Percentiles rank a stretch among this genome's conserved stretches.
These are phyloP conservation scores for Ceramica pisi DNA, from an alignment of 2,888 invertebrate species.

Conservation along the genomic window DNA sequence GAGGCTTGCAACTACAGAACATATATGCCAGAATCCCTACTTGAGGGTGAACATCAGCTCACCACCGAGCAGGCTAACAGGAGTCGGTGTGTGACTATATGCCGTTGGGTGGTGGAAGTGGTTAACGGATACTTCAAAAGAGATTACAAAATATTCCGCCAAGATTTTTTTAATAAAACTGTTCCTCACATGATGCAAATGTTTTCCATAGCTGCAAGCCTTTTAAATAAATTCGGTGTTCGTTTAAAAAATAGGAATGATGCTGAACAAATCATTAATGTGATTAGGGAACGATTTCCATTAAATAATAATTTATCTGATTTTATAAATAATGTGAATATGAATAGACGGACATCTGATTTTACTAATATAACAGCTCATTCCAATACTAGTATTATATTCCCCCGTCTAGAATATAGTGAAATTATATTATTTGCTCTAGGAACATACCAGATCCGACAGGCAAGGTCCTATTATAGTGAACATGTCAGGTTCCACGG, in stretches of 20 bases:
- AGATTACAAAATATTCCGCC: no score
- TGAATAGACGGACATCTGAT: not conserved
- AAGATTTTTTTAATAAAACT: slow-evolving; percentile 1
- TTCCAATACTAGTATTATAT: not conserved
- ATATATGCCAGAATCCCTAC: slow-evolving; percentile 8
- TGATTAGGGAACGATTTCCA: slow-evolving; percentile 17
- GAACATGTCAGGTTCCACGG: slow-evolving; percentile 6
- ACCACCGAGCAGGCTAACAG: slow-evolving; percentile 13
- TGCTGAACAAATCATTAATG: slow-evolving; percentile 26
- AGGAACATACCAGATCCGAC: not conserved
- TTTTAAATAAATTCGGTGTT: slow-evolving; percentile 42
- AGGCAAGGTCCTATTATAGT: not conserved
- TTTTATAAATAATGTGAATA: not conserved
- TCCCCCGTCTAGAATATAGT: not conserved
- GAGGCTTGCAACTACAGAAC: slow-evolving; percentile 1
- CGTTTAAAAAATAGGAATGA: slow-evolving; percentile 33
- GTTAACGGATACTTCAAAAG: no score
- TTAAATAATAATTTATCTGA: slow-evolving; percentile 10
- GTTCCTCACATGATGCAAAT: slow-evolving; percentile 32
- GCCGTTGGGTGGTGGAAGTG: no score
- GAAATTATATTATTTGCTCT: slow-evolving; percentile 1
- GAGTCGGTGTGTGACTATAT: not conserved
- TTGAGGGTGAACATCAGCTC: slow-evolving; percentile 16
- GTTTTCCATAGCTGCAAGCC: slow-evolving; percentile 37
- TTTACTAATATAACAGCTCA: not conserved